Evolutionary conservation across 2,888 invertebrate species (phyloP).

Genomic region (Oscheius myriophilus): DNA sequence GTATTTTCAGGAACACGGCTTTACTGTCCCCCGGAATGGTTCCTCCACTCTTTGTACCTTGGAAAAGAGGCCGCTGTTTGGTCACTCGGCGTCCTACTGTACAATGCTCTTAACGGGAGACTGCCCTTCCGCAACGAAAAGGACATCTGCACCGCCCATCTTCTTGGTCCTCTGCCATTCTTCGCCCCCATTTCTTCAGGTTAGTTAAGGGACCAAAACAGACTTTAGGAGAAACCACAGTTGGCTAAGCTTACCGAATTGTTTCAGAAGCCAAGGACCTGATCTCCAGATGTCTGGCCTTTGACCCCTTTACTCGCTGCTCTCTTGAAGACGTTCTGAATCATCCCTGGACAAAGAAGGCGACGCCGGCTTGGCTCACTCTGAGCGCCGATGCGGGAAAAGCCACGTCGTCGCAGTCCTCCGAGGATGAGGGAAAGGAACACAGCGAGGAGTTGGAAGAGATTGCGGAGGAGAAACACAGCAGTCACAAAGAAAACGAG

Average conservation of each 20-base stretch:
- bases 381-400: conserved; percentile 31
- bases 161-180: conserved; percentile 68
- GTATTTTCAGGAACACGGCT: conserved; percentile 56
- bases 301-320: conserved; percentile 61
- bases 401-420: conserved; percentile 1
- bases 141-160: conserved; percentile 68
- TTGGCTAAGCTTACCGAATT: neutral
- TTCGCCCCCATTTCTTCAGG: conserved; percentile 58
- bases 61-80: conserved; percentile 68
- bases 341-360: conserved; percentile 58
- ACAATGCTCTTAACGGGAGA: conserved; percentile 66
- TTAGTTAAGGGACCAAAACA: conserved; percentile 15
- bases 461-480: conserved; percentile 30
- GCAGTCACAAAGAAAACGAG: neutral
- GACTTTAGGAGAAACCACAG: neutral
- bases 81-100: conserved; percentile 67
- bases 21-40: conserved; percentile 69
- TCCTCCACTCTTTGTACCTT: conserved; percentile 65
- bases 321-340: conserved; percentile 57
- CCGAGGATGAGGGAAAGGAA: conserved; percentile 27
- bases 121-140: conserved; percentile 68
- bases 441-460: conserved; percentile 45
- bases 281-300: conserved; percentile 58
- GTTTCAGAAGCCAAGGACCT: conserved; percentile 61
- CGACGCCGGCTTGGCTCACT: conserved; percentile 45